Evolutionary conservation across 1,140 invertebrate species (phyloP), one percentile per base, ranked within the genome.

Genomic region (Drosophila busckii): DNA sequence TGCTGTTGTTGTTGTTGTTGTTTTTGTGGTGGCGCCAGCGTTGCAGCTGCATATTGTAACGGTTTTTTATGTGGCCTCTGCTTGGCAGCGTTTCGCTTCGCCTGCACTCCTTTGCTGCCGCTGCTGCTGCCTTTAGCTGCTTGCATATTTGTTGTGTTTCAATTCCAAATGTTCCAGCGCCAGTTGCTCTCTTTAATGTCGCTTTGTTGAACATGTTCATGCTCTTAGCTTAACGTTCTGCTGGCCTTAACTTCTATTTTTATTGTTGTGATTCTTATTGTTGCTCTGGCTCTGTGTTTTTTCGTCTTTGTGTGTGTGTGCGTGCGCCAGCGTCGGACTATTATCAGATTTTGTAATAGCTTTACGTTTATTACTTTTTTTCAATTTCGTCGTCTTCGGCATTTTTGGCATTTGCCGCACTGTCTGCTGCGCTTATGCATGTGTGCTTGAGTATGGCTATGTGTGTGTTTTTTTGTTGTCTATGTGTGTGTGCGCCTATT

Each of bases 281-380:
- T 8, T 22, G 15, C 25, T 49, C 22, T n/a, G 8, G n/a, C 22
- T 54, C 3, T 50, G 2, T 28, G 10, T 7, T 4, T 45, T 15
- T 9, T 1, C 19, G 8, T 22, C 41, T 32, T 16, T 17, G 6
- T 44, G 23, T 38, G 17, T 31, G 13, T 45, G 46, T 42, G 34
- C 60, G 26, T 23, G 44, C 26, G 46, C 78, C 76, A 76, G 76
- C 71, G 61, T 52, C 55, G 63, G 70, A 82, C 76, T 62, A 82
- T 82, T 82, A 82, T 82, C 75, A 82, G 75, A 82, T 82, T 82
- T 83, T 67, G 75, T 83, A 82, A 82, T 82, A 83, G 76, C 76
- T 83, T 83, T 83, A 76, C 76, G 76, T 82, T 82, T 82, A 82
- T 82, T 82, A 82, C 76, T 82, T 83, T 82, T n/a, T 62, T 69